phyloP scores from a whole-genome alignment of 2,888 invertebrate genomes.

The Caenorhabditis zanzibari region DNA sequence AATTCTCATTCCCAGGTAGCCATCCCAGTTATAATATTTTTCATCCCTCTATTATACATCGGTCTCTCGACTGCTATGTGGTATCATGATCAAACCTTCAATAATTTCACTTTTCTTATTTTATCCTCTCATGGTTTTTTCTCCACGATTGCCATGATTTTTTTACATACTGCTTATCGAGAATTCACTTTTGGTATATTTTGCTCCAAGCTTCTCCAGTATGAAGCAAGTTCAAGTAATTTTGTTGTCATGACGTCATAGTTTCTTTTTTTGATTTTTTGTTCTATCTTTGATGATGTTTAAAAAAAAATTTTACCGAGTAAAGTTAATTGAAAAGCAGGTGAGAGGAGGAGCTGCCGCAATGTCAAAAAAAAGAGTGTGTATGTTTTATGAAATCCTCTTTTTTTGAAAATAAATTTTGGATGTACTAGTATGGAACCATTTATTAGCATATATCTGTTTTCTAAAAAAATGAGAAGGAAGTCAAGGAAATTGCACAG shows the following conservation, averaged over 20 bases:
- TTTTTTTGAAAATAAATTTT: no score
- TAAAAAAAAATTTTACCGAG: no score
- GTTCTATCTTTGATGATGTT: no score
- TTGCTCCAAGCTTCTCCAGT: neutral
- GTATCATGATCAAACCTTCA: neutral
- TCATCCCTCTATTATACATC: neutral
- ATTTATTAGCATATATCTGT: constrained; percentile 1
- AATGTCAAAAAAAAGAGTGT: no score
- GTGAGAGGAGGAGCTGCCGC: no score
- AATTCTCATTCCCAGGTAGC: neutral
- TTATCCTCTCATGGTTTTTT: neutral
- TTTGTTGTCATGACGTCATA: no score
- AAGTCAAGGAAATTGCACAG: neutral
- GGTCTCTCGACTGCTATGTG: neutral
- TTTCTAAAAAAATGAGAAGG: neutral
- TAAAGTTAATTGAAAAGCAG: no score
- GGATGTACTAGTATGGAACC: neutral
- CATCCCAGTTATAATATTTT: neutral
- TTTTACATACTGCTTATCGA: neutral
- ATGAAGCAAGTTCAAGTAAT: no score
- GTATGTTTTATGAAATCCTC: no score
- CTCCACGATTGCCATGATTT: neutral
- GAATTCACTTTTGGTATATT: neutral
- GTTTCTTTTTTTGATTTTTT: no score
- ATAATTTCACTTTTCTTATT: neutral